phyloP scores from a whole-genome alignment of 2,113 vertebrate species.

The Psilopsiagon aymara region DNA sequence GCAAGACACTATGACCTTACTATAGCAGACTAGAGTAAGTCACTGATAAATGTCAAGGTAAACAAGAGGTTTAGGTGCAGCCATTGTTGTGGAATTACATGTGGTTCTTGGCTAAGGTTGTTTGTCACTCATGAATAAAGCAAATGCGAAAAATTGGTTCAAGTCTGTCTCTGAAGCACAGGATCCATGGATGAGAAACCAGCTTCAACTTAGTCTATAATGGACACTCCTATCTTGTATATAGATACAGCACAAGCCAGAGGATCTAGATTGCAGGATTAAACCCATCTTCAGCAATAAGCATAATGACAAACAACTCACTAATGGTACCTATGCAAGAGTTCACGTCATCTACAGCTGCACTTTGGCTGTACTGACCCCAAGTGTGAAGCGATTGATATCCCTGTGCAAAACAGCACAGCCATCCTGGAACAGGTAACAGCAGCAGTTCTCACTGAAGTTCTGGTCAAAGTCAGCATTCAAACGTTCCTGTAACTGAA shows the following conservation, averaged over 20 bases:
- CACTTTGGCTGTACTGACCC: slow-evolving; percentile 66
- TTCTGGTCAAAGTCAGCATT: slow-evolving; percentile 63
- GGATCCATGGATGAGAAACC: background rate
- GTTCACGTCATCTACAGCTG: background rate
- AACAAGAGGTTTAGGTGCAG: background rate
- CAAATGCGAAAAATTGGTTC: background rate
- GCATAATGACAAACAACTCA: background rate
- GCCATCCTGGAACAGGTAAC: slow-evolving; percentile 79
- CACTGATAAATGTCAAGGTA: background rate
- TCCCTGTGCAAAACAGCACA: slow-evolving; percentile 71
- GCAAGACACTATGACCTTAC: background rate
- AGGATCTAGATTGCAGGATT: background rate
- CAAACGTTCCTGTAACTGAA: slow-evolving; percentile 76
- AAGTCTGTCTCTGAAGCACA: background rate
- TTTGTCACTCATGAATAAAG: background rate
- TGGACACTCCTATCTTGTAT: background rate
- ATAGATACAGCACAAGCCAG: background rate
- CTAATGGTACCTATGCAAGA: background rate
- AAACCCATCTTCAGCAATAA: background rate
- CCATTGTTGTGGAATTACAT: background rate
- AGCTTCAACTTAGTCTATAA: background rate
- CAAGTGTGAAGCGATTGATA: slow-evolving; percentile 63
- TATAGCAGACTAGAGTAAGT: background rate
- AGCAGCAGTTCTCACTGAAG: slow-evolving; percentile 69
- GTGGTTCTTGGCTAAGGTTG: background rate